Evolutionary conservation across 1,140 invertebrate genomes (phyloP), one percentile per base, ranked within the genome.

Genomic region (Scaptomyza hsui): DNA sequence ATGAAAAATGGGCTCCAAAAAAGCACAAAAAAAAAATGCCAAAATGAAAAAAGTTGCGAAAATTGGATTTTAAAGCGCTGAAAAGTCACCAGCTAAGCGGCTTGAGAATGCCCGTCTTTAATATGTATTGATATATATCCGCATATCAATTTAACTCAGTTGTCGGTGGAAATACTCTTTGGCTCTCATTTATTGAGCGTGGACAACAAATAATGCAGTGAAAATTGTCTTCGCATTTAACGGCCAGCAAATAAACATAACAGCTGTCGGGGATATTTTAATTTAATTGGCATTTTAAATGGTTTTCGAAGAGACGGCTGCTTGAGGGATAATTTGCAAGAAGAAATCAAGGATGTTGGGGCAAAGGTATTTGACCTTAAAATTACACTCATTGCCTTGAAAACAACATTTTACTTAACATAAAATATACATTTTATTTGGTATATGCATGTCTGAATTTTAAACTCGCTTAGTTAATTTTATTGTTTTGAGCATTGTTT

Each of bases 41-140:
- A 21, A 39, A 83, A 83, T 83, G 75, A 83, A 68, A 79, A 83
- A 85, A 83, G 80, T 83, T 83, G 59, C 42, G 5, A 65, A 78
- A 78, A 69, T 77, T 77, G 55, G 63, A 77, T 82, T 81, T 81
- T 59, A 81, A 69, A 69, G 10, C 13, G 32, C 6, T 4, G 29
- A 7, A 49, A 39, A 10, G 16, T 18, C 19, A 16, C 21, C 19
- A 9, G 41, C 39, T 4, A 39, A 63, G 16, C 10, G 37, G 21
- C 3, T 7, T 21, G 15, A 29, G 19, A 41, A 32, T 18, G 1
- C 9, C 10, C 3, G n/a, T 32, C 72, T 80, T 83, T 75, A 83
- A 81, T 55, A 64, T 61, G 3, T 24, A 21, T n/a, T 9, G n/a
- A 52, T 15, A 37, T 39, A 39, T 42, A 42, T 24, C 41, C 52